Base-by-base conservation (phyloP, 2,888 invertebrate genomes). In the Bursaphelenchus okinawaensis region DNA sequence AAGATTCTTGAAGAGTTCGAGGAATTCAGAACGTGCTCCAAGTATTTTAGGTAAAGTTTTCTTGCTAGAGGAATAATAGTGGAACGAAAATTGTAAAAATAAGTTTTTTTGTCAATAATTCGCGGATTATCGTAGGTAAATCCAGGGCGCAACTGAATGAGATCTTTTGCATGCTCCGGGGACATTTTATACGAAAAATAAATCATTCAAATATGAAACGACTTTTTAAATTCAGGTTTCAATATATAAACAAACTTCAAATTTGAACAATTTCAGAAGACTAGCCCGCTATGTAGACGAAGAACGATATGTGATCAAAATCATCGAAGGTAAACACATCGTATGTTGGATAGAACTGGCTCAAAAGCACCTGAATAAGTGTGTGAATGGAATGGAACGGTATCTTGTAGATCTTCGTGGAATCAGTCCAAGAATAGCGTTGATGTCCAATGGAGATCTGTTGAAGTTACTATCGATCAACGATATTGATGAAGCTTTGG, bases 281-380 rank as follows among this genome's bases (percentile, higher is more conserved):
- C 50, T 68, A 23, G 61, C 68, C 19, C 68, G 68, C 16, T 68
- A 57, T 52, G 52, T 68, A 16, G 65, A 68, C 31, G 65, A 68
- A 16, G 69, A 73, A 22, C 65, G 69, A 9, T 23, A 55, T 19
- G 71, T 65, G 22, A 29, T 72, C 23, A 75, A 69, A n/a, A 22
- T 79, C 16, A 55, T 77, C 8, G 75, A 79, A 29, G 68, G 72
- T 16, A 68, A 72, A 12, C 77, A 79, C 55, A 64, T 72, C 7
- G 56, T 65, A 3, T 78, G 79, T 62, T 79, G 79, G 73, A 55
- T 73, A 28, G 55, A 55, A 3, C 61, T 66, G 1, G 68, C 64
- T 4, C 55, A 66, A 22, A 28, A 54, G 1, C 73, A 74, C 64
- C 50, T 73, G 20, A 9, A 64, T 16, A n/a, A 19, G n/a, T 67